These are phyloP conservation scores for Sebastes matsubarae DNA, from an alignment of 2,797 vertebrate species.

Conservation along the genomic window DNA sequence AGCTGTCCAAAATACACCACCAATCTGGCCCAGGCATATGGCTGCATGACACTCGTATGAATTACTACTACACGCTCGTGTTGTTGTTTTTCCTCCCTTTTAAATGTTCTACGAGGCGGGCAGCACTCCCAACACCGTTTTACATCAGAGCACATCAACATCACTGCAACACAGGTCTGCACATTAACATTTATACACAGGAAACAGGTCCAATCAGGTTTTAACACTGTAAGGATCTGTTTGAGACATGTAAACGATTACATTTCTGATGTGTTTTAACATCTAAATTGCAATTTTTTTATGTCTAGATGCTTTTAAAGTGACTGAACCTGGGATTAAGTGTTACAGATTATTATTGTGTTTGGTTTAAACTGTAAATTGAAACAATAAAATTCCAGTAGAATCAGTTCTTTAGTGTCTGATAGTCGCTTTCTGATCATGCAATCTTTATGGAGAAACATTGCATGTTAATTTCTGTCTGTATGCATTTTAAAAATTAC, in stretches of 20 bases:
- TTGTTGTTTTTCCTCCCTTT: conserved; percentile 59
- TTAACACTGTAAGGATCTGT: not conserved
- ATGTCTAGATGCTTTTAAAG: not conserved
- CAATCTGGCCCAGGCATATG: conserved; percentile 76
- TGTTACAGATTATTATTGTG: not conserved
- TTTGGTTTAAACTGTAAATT: not conserved
- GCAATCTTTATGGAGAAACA: not conserved
- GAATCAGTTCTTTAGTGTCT: too few species aligned
- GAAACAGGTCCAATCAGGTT: not conserved
- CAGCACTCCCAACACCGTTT: conserved; percentile 19
- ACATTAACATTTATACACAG: not conserved
- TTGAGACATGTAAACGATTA: rapidly evolving
- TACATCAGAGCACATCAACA: conserved; percentile 30
- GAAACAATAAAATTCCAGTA: not conserved
- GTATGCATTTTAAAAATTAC: not conserved
- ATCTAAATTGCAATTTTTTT: not conserved
- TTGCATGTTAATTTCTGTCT: not conserved
- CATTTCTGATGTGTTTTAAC: not conserved
- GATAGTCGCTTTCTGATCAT: not conserved
- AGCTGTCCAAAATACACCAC: conserved; percentile 74
- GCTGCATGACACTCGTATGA: conserved; percentile 66
- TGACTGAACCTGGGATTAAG: not conserved
- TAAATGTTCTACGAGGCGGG: conserved; percentile 37
- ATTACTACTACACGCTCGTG: conserved; percentile 60
- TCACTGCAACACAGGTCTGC: conserved; percentile 3